Conservation (phyloP, 2,797 vertebrate genomes). For the Aselliscus stoliczkanus region DNA sequence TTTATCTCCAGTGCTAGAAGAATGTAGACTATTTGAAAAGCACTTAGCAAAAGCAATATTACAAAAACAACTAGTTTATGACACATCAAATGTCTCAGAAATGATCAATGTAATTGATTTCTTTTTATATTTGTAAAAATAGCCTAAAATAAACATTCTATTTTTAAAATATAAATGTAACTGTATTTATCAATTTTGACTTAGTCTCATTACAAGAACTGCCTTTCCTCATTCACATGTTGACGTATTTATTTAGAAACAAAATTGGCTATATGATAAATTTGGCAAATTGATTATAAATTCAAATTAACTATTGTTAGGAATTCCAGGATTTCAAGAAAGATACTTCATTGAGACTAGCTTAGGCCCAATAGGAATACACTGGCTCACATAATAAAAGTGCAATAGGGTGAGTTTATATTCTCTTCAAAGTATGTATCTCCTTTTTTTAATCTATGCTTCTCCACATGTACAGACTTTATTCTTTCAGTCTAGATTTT, state of each 20-base stretch:
- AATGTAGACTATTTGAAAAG: not conserved
- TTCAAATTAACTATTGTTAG: not conserved
- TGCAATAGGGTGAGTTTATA: no score
- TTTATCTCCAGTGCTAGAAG: not conserved
- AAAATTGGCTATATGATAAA: not conserved
- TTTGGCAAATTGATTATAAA: not conserved
- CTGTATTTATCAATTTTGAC: not conserved
- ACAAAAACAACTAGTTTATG: not conserved
- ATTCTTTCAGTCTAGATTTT: no score
- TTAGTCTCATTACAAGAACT: not conserved
- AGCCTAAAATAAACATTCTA: not conserved
- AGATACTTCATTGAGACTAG: not conserved
- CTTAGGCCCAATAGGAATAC: no score
- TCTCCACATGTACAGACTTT: no score
- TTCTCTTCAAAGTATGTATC: no score
- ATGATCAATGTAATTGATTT: not conserved
- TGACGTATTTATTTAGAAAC: not conserved
- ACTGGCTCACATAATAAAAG: no score
- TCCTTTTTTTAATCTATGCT: no score
- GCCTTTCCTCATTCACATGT: not conserved
- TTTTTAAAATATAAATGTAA: not conserved
- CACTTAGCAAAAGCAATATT: not conserved
- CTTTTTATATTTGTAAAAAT: slow-evolving; percentile 1
- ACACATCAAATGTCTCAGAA: not conserved
- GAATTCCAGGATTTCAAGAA: not conserved